Evolutionary conservation across 2,797 vertebrate species (phyloP).

Genomic region (Tachyglossus aculeatus): DNA sequence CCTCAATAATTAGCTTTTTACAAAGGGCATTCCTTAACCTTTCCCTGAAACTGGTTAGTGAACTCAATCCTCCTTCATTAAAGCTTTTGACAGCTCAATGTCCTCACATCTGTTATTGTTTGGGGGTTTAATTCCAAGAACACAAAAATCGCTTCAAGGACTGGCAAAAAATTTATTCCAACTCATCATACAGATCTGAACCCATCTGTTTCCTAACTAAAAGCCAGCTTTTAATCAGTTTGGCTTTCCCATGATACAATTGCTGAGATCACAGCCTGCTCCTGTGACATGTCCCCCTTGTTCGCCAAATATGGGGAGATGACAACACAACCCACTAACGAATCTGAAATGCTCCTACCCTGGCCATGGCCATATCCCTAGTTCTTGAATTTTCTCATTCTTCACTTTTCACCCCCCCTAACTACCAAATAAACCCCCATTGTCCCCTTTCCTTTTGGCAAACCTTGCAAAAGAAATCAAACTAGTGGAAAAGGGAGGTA

Average conservation of each 20-base stretch:
- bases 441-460: conserved; percentile 6
- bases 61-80: conserved; percentile 77
- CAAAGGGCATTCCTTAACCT: conserved; percentile 62
- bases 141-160: conserved; percentile 66
- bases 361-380: too few relatives aligned
- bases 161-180: conserved; percentile 62
- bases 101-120: conserved; percentile 83
- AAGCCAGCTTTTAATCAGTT: conserved; percentile 63
- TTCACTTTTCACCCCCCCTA: conserved; percentile 15
- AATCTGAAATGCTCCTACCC: too few relatives aligned
- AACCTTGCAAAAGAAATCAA: background rate
- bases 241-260: conserved; percentile 25
- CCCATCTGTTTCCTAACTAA: conserved; percentile 76
- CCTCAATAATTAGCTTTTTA: conserved; percentile 69
- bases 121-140: conserved; percentile 67
- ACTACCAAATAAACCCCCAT: too few relatives aligned
- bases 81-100: conserved; percentile 80
- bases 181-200: conserved; percentile 61
- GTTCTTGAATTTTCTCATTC: too few relatives aligned
- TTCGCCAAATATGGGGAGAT: conserved; percentile 1
- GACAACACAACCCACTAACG: conserved; percentile 17
- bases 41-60: conserved; percentile 54
- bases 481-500: background rate
- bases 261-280: conserved; percentile 34
- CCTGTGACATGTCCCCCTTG: conserved; percentile 30